phyloP scores from a whole-genome alignment of 1,140 invertebrate species.

The Neodiprion fabricii region DNA sequence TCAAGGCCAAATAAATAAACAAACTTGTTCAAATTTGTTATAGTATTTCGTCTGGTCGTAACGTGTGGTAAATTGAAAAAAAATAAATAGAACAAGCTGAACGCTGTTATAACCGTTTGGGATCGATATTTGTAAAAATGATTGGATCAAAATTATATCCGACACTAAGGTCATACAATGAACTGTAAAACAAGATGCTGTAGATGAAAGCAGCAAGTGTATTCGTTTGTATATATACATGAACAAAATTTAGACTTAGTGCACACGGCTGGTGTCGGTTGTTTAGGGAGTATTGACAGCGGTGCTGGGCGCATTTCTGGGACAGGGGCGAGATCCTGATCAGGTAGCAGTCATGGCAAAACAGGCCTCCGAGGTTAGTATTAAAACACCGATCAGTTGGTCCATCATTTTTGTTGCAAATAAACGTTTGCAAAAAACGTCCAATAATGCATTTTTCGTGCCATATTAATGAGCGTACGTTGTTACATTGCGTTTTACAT shows the following conservation, averaged over 20 bases:
- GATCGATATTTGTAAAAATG: too few relatives aligned
- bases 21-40: too few relatives aligned
- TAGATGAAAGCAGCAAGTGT: not conserved
- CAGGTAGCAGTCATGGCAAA: slow-evolving; percentile 90
- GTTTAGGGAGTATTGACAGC: slow-evolving; percentile 87
- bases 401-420: slow-evolving; percentile 6
- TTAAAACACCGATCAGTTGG: not conserved
- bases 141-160: too few relatives aligned
- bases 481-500: too few relatives aligned
- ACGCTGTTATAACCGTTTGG: too few relatives aligned
- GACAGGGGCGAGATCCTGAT: slow-evolving; percentile 82
- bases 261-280: slow-evolving; percentile 58
- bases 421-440: slow-evolving; percentile 5
- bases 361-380: slow-evolving; percentile 90
- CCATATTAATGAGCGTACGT: slow-evolving; percentile 12
- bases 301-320: slow-evolving; percentile 85
- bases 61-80: too few relatives aligned
- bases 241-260: slow-evolving; percentile 43
- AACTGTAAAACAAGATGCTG: too few relatives aligned
- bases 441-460: not conserved
- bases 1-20: too few relatives aligned
- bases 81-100: too few relatives aligned
- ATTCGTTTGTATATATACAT: slow-evolving; percentile 37
- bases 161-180: too few relatives aligned
- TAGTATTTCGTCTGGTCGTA: too few relatives aligned